Evolutionary conservation across 2,888 invertebrate genomes (phyloP).

Genomic region (Drepana falcataria): DNA sequence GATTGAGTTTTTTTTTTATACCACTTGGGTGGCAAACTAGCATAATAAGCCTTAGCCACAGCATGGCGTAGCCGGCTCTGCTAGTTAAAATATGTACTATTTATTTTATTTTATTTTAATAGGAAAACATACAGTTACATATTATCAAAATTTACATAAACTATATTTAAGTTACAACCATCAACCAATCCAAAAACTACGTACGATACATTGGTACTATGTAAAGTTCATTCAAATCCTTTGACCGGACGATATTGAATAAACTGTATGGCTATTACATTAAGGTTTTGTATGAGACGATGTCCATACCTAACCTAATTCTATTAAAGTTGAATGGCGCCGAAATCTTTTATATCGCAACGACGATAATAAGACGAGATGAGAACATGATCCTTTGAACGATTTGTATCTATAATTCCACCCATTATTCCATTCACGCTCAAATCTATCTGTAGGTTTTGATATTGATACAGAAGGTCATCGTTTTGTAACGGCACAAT

Average conservation of each 20-base stretch:
- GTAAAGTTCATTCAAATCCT: not conserved
- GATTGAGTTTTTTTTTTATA: too few species aligned
- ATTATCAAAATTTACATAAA: too few species aligned
- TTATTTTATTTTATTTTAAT: too few species aligned
- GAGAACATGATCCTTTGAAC: not conserved
- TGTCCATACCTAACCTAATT: constrained; percentile 6
- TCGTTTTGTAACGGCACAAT: not conserved
- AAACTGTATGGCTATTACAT: not conserved
- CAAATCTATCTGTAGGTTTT: not conserved
- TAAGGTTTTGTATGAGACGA: not conserved
- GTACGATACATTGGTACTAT: too few species aligned
- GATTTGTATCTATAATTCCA: not conserved
- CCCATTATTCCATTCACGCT: not conserved
- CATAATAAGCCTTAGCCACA: too few species aligned
- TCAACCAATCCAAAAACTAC: too few species aligned
- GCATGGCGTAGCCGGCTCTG: too few species aligned
- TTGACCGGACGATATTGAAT: not conserved
- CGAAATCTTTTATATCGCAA: constrained; percentile 1
- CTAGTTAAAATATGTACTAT: too few species aligned
- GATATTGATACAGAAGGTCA: not conserved
- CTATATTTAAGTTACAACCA: too few species aligned
- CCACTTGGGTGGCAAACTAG: too few species aligned
- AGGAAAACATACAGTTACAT: too few species aligned
- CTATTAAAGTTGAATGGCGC: constrained; percentile 19
- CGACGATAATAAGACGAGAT: not conserved